Percentiles rank a stretch among this genome's conserved stretches.
phyloP scores from a whole-genome alignment of 2,113 vertebrate genomes.

The Serinus canaria region DNA sequence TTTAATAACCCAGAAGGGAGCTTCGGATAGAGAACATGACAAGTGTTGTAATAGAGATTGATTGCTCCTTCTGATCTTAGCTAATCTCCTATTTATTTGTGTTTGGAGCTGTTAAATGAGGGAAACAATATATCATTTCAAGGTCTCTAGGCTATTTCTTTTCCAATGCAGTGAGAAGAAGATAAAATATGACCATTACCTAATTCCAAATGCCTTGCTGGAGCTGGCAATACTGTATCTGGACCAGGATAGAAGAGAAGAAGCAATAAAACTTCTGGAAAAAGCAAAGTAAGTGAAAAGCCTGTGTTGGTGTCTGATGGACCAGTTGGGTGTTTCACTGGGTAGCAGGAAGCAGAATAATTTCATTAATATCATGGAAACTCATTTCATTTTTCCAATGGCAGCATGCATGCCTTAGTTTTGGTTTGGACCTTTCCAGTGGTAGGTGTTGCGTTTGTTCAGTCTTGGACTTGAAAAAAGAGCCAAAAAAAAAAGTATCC shows the following conservation, averaged over 20 bases:
- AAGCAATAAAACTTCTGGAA: constrained; percentile 88
- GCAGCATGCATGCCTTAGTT: neutral
- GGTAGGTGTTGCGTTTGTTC: neutral
- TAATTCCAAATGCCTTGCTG: constrained; percentile 93
- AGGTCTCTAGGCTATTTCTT: constrained; percentile 3
- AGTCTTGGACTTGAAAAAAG: neutral
- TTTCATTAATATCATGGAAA: neutral
- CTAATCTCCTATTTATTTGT: constrained; percentile 8
- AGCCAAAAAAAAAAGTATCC: neutral
- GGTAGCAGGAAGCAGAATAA: neutral
- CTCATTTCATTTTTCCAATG: neutral
- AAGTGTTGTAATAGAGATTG: neutral
- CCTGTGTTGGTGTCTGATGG: neutral
- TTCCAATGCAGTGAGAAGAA: constrained; percentile 84
- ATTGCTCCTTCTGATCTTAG: neutral
- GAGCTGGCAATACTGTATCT: constrained; percentile 91
- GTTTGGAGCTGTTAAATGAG: neutral
- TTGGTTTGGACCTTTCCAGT: neutral
- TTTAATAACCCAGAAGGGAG: neutral
- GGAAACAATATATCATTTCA: neutral
- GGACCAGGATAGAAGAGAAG: constrained; percentile 83
- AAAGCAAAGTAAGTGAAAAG: constrained; percentile 82
- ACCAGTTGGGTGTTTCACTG: neutral
- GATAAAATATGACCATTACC: constrained; percentile 95
- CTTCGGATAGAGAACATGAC: neutral